Conservation (phyloP, 1,140 invertebrate species). For the Ericerus pela region DNA sequence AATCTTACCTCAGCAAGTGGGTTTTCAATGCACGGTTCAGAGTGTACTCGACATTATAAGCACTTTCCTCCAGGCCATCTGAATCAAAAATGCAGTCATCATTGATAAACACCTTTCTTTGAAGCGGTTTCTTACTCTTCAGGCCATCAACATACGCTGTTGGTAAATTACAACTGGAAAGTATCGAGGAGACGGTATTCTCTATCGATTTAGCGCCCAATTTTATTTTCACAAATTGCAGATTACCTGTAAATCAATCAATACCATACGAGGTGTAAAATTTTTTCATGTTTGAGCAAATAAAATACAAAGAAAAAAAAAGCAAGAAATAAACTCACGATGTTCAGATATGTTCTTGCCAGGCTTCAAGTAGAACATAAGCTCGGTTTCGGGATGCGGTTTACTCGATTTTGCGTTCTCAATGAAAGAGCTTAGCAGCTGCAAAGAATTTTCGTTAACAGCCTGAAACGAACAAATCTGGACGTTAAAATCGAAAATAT, state of each 20-base stretch:
- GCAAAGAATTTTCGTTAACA: constrained; percentile 81
- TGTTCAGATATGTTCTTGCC: background rate
- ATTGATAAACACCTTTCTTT: background rate
- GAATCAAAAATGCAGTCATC: background rate
- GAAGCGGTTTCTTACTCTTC: constrained; percentile 5
- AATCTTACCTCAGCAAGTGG: constrained; percentile 16
- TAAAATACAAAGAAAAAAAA: background rate
- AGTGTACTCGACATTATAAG: background rate
- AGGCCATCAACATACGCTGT: constrained; percentile 69
- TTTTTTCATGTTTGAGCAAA: background rate
- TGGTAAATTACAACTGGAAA: constrained; percentile 64
- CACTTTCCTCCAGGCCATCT: background rate
- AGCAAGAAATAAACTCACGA: background rate
- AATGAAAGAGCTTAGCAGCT: constrained; percentile 68
- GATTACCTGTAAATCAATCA: constrained; percentile 37
- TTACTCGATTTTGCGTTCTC: constrained; percentile 51
- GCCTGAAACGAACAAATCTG: constrained; percentile 51
- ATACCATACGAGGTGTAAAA: background rate
- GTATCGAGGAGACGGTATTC: constrained; percentile 56
- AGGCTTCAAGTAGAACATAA: constrained; percentile 53
- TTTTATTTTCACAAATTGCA: constrained; percentile 54
- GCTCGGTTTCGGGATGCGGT: constrained; percentile 38
- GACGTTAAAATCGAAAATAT: background rate
- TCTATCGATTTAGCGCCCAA: constrained; percentile 50
- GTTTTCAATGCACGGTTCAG: constrained; percentile 9